phyloP scores from a whole-genome alignment of 2,113 vertebrate genomes.

The Gnathonemus longibarbis region DNA sequence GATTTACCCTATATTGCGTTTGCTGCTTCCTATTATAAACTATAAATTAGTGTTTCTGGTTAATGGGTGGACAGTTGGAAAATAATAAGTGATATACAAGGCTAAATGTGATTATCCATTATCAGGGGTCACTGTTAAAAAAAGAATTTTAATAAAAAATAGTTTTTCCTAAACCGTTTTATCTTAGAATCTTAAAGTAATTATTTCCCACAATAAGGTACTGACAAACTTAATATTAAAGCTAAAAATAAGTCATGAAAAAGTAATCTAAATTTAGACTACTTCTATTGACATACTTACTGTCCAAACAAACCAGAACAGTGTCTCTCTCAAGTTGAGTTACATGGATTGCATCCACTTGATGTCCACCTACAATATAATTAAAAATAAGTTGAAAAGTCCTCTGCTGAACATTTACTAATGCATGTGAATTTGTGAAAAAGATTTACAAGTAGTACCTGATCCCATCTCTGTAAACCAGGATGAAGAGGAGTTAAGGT shows the following conservation, averaged over 20 bases:
- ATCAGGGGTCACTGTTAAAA: not conserved
- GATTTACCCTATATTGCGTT: not conserved
- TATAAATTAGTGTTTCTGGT: not conserved
- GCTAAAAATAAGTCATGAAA: not conserved
- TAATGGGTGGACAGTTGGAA: not conserved
- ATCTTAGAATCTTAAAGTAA: not conserved
- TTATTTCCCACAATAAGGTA: not conserved
- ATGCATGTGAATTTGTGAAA: not conserved
- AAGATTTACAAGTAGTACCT: slow-evolving; percentile 49
- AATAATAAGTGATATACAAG: not conserved
- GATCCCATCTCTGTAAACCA: slow-evolving; percentile 94
- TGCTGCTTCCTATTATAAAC: not conserved
- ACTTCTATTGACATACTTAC: slow-evolving; percentile 62
- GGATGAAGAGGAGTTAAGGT: slow-evolving; percentile 95
- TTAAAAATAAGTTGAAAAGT: not conserved
- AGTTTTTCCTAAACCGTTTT: not conserved
- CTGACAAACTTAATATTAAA: not conserved
- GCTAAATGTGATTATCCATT: not conserved
- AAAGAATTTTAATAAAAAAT: not conserved
- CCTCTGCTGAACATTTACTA: slow-evolving; percentile 45
- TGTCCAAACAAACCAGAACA: slow-evolving; percentile 91
- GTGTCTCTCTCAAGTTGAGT: slow-evolving; percentile 97
- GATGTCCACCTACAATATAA: slow-evolving; percentile 66
- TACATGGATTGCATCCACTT: slow-evolving; percentile 89
- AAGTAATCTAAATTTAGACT: not conserved